Evolutionary conservation across 2,797 vertebrate genomes (phyloP), one percentile per base, ranked within the genome.

Genomic region (Clarias laeviceps): DNA sequence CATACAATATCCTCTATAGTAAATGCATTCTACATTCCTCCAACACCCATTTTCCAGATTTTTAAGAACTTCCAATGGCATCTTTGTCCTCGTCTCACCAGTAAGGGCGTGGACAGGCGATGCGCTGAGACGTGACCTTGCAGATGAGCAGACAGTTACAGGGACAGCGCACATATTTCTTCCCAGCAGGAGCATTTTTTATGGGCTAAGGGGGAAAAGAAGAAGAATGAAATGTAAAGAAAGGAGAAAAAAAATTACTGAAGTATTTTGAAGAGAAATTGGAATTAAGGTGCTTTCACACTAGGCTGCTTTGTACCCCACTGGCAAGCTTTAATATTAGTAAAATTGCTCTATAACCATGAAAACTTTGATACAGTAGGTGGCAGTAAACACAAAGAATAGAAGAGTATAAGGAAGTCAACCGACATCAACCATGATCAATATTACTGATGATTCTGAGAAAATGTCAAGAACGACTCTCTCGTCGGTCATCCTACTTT

Each of bases 101-200:
- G 90, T 98, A 97, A 22, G 96, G 97, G 54, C 97, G 95, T 70
- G 97, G 97, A 85, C 97, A 98, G 88, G 97, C 97, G 85, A 98
- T 98, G 92, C 97, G 94, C 91, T 97, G 97, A 84, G 97, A 97
- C 5, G 97, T 97, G 91, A 98, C 97, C 93, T 97, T 97, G 95
- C 97, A 98, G 94, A 98, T 98, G 90, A 98, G 96, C 83, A 98
- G 96, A 91, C 97, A 98, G 93, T 98, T 98, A 93, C 97, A 98
- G 77, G 97, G 97, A 89, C 97, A 98, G 86, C 97, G 95, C 29
- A 98, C 97, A 68, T 98, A 98, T 91, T 98, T 97, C 94, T 98
- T 98, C 85, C 97, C 97, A 22, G 96, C 95, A 8, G 97, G 97
- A 87, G 97, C 97, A 80, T 98, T 98, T 92, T 98, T 98, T 93